A percentile compares a stretch with the other conserved stretches of the same genome.
Conservation (phyloP, 2,888 invertebrate species). For the Caenorhabditis panamensis region DNA sequence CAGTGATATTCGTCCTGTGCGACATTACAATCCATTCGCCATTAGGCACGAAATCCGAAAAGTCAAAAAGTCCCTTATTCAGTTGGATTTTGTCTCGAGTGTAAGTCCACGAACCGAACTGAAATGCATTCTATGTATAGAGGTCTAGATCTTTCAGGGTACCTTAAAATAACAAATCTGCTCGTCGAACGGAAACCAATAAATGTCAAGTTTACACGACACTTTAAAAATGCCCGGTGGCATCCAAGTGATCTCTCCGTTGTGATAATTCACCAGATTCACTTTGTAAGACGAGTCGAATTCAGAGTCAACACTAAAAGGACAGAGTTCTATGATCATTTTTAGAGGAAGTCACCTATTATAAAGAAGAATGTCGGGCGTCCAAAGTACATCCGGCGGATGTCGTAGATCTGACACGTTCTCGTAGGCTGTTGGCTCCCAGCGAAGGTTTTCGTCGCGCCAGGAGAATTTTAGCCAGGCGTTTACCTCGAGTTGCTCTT, state of each 20-base stretch:
- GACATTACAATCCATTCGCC: constrained; percentile 97
- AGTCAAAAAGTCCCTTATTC: constrained; percentile 95
- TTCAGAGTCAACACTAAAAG: constrained; percentile 73
- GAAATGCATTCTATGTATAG: constrained; percentile 81
- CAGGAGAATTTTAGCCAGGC: constrained; percentile 78
- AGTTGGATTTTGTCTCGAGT: constrained; percentile 92
- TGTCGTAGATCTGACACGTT: constrained; percentile 75
- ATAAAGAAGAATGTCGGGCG: constrained; percentile 77
- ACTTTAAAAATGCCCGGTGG: constrained; percentile 76
- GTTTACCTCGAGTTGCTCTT: constrained; percentile 78
- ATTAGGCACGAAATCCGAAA: constrained; percentile 97
- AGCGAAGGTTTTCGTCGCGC: constrained; percentile 78
- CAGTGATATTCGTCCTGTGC: constrained; percentile 65
- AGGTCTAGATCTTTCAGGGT: neutral
- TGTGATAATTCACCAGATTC: constrained; percentile 73
- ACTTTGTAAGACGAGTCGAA: constrained; percentile 78
- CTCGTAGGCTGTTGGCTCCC: constrained; percentile 75
- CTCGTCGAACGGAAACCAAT: constrained; percentile 99
- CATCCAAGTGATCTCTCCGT: constrained; percentile 75
- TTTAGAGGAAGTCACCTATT: constrained; percentile 68
- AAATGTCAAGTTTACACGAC: constrained; percentile 96
- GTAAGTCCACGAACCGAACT: constrained; percentile 99
- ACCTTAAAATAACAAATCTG: constrained; percentile 89
- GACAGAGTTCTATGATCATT: constrained; percentile 1
- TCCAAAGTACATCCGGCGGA: constrained; percentile 73